Evolutionary conservation across 2,888 invertebrate genomes (phyloP).

Genomic region (Eutolmus rufibarbis): DNA sequence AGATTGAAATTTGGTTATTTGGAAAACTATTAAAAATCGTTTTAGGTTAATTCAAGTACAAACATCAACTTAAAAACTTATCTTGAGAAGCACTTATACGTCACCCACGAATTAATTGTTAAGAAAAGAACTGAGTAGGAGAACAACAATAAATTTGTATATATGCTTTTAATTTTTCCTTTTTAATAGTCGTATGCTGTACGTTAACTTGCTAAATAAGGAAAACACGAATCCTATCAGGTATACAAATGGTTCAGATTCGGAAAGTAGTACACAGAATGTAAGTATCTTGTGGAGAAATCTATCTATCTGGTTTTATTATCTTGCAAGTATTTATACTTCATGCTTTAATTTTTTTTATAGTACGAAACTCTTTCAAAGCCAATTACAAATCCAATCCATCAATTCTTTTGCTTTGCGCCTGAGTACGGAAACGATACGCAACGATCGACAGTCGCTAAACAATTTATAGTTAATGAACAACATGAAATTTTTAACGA

Average conservation of each 20-base stretch:
- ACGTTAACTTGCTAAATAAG: not conserved
- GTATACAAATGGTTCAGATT: not conserved
- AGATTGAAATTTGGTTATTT: not conserved
- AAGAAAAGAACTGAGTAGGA: not conserved
- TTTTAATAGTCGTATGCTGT: not conserved
- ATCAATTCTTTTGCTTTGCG: not conserved
- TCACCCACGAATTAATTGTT: conserved; percentile 37
- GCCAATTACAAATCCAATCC: conserved; percentile 19
- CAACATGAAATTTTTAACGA: not conserved
- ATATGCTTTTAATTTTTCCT: not conserved
- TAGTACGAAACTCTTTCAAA: not conserved
- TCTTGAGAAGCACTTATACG: conserved; percentile 35
- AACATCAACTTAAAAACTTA: conserved; percentile 28
- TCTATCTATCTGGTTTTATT: no score
- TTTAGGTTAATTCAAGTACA: conserved; percentile 10
- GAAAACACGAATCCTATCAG: conserved; percentile 8
- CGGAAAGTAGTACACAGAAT: not conserved
- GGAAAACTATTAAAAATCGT: not conserved
- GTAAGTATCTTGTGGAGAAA: not conserved
- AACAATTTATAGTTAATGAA: not conserved
- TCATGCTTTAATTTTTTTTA: not conserved
- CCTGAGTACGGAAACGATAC: not conserved
- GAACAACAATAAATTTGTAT: not conserved
- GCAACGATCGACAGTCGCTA: not conserved
- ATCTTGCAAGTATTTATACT: not conserved